Conservation (phyloP, 1,140 invertebrate genomes). For the Drosophila ficusphila region DNA sequence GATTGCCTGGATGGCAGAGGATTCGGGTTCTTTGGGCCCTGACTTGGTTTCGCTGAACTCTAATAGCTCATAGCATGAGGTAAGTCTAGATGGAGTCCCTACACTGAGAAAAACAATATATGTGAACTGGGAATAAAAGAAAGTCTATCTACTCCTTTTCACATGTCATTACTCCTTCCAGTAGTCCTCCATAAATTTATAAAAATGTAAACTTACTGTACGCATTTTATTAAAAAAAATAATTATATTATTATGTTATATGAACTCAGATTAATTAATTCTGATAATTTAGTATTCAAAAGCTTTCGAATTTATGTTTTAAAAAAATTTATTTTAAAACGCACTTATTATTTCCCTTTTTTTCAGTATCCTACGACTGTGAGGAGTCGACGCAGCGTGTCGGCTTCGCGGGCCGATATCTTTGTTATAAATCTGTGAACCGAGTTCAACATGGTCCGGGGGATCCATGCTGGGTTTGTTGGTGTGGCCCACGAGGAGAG, state of each 20-base stretch:
- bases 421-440: constrained; percentile 83
- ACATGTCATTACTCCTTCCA: neutral
- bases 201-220: too few relatives aligned
- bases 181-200: too few relatives aligned
- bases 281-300: too few relatives aligned
- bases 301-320: too few relatives aligned
- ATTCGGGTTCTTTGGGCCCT: constrained; percentile 26
- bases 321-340: neutral
- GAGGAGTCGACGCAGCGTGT: constrained; percentile 64
- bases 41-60: constrained; percentile 72
- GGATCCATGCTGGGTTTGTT: constrained; percentile 76
- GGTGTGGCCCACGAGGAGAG: constrained; percentile 56
- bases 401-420: constrained; percentile 71
- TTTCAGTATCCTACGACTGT: constrained; percentile 5
- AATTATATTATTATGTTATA: too few relatives aligned
- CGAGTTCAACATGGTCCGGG: constrained; percentile 69
- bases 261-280: too few relatives aligned
- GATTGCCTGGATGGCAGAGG: constrained; percentile 44
- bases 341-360: neutral
- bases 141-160: too few relatives aligned
- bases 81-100: constrained; percentile 13
- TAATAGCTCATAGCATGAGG: constrained; percentile 79
- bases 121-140: neutral
- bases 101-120: neutral
- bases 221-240: too few relatives aligned